Evolutionary conservation across 2,797 vertebrate genomes (phyloP).

Genomic region (Rhinophrynus dorsalis): DNA sequence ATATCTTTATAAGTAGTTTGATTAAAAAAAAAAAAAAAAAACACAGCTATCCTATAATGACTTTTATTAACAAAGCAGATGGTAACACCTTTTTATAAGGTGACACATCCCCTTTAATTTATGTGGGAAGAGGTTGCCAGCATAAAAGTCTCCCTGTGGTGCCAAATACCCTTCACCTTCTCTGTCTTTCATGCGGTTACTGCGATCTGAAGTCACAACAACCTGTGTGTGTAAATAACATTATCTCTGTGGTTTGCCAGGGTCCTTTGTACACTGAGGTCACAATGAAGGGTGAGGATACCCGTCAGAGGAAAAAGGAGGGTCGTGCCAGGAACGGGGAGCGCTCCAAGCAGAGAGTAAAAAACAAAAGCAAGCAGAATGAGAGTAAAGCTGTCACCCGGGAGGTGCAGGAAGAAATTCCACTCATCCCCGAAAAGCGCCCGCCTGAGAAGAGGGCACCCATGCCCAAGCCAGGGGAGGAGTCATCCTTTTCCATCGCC

Average conservation of each 20-base stretch:
- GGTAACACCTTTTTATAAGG: no score
- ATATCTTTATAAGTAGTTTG: no score
- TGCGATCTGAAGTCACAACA: neutral
- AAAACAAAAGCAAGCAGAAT: conserved; percentile 66
- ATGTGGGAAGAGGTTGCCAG: no score
- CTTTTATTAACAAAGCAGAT: no score
- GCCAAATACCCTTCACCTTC: no score
- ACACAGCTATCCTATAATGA: no score
- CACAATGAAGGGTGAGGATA: conserved; percentile 80
- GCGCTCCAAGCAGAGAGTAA: conserved; percentile 62
- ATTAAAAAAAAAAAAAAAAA: no score
- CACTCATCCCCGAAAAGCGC: conserved; percentile 64
- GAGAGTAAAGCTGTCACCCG: conserved; percentile 55
- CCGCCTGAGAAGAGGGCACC: conserved; percentile 62
- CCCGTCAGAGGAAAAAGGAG: conserved; percentile 73
- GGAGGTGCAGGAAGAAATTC: conserved; percentile 65
- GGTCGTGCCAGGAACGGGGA: conserved; percentile 66
- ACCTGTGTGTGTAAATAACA: neutral
- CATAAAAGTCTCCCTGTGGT: no score
- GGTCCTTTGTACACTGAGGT: neutral
- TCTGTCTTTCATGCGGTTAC: no score
- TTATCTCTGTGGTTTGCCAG: conserved; percentile 1
- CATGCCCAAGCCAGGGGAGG: conserved; percentile 66
- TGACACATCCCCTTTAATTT: no score
- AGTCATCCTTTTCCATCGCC: conserved; percentile 69